phyloP scores from a whole-genome alignment of 2,888 invertebrate species.

The Andrena hattorfiana region DNA sequence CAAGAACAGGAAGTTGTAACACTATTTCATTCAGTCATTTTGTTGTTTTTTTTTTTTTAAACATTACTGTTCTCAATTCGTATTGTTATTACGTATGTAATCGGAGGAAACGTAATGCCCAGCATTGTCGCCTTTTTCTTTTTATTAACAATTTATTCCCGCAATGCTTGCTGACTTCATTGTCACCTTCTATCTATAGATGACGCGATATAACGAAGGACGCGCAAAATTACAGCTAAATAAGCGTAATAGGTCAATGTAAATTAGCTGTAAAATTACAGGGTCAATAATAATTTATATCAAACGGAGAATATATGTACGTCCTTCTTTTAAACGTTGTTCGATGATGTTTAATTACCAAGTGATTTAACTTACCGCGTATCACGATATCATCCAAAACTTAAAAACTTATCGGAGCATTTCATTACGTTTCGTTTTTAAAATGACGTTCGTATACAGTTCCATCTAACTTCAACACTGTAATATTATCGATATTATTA shows the following conservation, averaged over 20 bases:
- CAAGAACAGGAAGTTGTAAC: constrained; percentile 65
- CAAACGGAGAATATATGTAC: constrained; percentile 21
- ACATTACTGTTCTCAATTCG: constrained; percentile 57
- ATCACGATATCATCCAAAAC: constrained; percentile 35
- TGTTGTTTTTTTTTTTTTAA: constrained; percentile 36
- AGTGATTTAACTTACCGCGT: constrained; percentile 26
- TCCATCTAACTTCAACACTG: constrained; percentile 74
- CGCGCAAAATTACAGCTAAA: constrained; percentile 65
- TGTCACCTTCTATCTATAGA: constrained; percentile 23
- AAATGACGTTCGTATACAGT: constrained; percentile 73
- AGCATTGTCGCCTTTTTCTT: constrained; percentile 33
- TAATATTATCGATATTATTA: constrained; percentile 80
- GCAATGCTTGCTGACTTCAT: constrained; percentile 5
- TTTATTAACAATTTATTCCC: constrained; percentile 17
- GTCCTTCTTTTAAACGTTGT: neutral
- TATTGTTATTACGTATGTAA: constrained; percentile 55
- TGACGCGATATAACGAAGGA: constrained; percentile 25
- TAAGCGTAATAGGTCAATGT: constrained; percentile 55
- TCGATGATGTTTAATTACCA: constrained; percentile 16
- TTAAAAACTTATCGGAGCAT: constrained; percentile 38
- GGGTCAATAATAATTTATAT: constrained; percentile 38
- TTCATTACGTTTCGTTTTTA: constrained; percentile 73
- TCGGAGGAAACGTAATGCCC: constrained; percentile 71
- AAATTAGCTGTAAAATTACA: constrained; percentile 63
- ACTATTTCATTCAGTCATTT: constrained; percentile 63